These are phyloP conservation scores for Odontocolon sp. DNA, from an alignment of 2,888 invertebrate species.

Conservation along the genomic window DNA sequence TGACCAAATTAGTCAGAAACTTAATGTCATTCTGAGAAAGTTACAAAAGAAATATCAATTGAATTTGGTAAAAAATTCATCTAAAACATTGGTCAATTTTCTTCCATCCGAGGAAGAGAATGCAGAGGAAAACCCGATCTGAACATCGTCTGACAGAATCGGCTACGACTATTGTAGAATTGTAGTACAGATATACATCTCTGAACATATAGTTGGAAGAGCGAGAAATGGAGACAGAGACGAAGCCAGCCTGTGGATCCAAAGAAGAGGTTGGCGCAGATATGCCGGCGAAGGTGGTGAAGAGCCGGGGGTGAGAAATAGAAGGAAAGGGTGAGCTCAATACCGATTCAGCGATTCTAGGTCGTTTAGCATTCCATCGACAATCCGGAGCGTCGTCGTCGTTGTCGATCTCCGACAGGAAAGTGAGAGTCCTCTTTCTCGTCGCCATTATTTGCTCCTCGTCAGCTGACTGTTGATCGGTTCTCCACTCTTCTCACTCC, in stretches of 20 bases:
- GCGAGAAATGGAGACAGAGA: background rate
- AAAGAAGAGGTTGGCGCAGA: background rate
- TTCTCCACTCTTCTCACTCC: slow-evolving; percentile 61
- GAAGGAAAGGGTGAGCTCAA: slow-evolving; percentile 58
- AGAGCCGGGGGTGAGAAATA: slow-evolving; percentile 8
- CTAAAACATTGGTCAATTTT: no score
- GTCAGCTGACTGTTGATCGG: slow-evolving; percentile 75
- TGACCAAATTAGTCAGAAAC: no score
- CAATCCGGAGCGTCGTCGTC: slow-evolving; percentile 66
- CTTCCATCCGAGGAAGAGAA: background rate
- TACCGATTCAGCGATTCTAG: slow-evolving; percentile 71
- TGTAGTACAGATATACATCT: background rate
- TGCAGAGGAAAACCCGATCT: background rate
- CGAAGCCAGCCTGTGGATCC: background rate
- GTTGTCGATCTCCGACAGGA: slow-evolving; percentile 60
- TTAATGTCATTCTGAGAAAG: no score
- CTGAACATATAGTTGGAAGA: background rate
- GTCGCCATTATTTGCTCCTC: slow-evolving; percentile 67
- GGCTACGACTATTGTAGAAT: background rate
- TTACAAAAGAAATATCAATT: no score
- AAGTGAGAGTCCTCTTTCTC: slow-evolving; percentile 71
- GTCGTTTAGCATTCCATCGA: slow-evolving; percentile 74
- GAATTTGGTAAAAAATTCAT: no score
- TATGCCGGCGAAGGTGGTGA: slow-evolving; percentile 23
- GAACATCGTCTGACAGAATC: background rate